phyloP scores from a whole-genome alignment of 1,140 invertebrate species.

The Fopius arisanus region DNA sequence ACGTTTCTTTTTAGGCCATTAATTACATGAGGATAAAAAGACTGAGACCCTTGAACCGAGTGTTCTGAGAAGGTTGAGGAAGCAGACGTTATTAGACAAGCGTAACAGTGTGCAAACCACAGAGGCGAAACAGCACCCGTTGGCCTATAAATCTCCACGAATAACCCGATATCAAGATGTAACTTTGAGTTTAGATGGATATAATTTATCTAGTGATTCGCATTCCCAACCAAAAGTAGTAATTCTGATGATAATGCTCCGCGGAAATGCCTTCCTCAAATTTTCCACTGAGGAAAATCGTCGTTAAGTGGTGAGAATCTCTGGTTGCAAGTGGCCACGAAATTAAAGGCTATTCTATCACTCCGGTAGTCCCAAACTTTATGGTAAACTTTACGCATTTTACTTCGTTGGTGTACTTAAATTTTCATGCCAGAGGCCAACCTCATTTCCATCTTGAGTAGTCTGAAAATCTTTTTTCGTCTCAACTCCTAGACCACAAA shows the following conservation, averaged over 20 bases:
- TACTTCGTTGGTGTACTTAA: not conserved
- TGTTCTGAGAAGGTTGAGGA: not conserved
- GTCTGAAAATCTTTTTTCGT: not conserved
- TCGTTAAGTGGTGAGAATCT: not conserved
- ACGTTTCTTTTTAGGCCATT: not conserved
- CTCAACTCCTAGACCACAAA: not conserved
- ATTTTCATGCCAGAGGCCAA: not conserved
- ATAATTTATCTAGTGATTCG: not conserved
- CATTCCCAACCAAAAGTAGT: not conserved
- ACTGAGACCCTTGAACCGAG: not conserved
- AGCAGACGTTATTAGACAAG: not conserved
- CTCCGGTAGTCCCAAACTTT: not conserved
- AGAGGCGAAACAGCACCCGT: not conserved
- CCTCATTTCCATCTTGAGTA: conserved; percentile 10
- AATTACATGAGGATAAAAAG: not conserved
- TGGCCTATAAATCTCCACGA: not conserved
- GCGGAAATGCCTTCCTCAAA: no score
- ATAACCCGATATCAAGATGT: not conserved
- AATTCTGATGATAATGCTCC: no score
- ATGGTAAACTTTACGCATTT: not conserved
- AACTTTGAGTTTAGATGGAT: not conserved
- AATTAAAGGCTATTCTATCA: not conserved
- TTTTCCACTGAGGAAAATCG: not conserved
- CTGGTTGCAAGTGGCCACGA: not conserved
- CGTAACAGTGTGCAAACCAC: not conserved